Percentiles rank a stretch among this genome's conserved stretches.
These are phyloP conservation scores for Octonoba sinensis DNA, from an alignment of 2,888 invertebrate species.

Conservation along the genomic window DNA sequence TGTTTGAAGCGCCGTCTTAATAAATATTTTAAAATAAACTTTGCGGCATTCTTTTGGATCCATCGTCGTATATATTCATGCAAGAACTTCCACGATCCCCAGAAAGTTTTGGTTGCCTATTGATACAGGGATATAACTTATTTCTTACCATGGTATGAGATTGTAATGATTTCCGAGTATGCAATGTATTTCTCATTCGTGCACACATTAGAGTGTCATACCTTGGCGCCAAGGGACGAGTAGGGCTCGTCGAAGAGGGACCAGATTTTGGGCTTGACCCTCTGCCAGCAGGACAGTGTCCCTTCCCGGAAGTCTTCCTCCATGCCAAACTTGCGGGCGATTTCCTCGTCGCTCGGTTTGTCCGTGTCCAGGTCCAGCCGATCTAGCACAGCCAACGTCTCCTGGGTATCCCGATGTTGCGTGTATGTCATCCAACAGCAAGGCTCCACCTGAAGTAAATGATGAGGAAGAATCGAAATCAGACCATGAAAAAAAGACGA, in stretches of 20 bases:
- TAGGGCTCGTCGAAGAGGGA: constrained; percentile 99
- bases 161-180: too few species aligned
- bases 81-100: too few species aligned
- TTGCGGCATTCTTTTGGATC: too few species aligned
- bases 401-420: constrained; percentile 97
- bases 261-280: constrained; percentile 97
- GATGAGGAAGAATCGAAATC: not conserved
- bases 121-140: too few species aligned
- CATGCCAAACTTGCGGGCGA: constrained; percentile 96
- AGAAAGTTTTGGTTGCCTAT: too few species aligned
- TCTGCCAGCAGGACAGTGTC: constrained; percentile 95
- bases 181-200: too few species aligned
- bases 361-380: constrained; percentile 95
- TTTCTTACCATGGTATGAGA: too few species aligned
- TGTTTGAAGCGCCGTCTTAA: too few species aligned
- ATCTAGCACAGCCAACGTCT: constrained; percentile 97
- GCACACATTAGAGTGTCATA: constrained; percentile 24
- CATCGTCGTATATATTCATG: too few species aligned
- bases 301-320: constrained; percentile 94
- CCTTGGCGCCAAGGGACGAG: constrained; percentile 79
- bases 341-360: constrained; percentile 96
- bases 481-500: not conserved
- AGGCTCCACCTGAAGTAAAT: constrained; percentile 82
- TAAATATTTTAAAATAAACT: too few species aligned
- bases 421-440: constrained; percentile 99